Conservation (phyloP, 2,797 vertebrate genomes). For the Chelmon rostratus region DNA sequence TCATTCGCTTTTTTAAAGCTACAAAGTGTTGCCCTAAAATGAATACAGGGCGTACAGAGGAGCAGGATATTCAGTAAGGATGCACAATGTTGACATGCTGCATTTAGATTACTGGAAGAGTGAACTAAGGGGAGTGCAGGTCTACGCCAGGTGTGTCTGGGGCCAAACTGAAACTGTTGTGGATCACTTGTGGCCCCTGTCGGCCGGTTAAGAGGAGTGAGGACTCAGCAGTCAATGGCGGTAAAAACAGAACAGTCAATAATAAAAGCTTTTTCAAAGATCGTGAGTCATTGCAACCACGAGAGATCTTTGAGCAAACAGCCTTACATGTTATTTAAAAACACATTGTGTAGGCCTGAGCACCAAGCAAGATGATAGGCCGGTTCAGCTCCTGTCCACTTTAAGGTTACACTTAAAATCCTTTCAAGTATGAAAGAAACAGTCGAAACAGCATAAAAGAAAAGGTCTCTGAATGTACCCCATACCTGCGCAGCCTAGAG, state of each 20-base stretch:
- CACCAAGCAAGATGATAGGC: neutral
- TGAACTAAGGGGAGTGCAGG: neutral
- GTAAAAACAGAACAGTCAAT: neutral
- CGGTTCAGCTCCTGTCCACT: neutral
- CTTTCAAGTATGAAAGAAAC: neutral
- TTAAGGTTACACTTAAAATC: neutral
- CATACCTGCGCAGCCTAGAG: neutral
- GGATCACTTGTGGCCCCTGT: neutral
- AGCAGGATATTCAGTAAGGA: neutral
- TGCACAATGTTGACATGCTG: neutral
- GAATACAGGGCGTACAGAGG: neutral
- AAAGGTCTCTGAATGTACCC: neutral
- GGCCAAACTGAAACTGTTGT: neutral
- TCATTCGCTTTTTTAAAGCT: neutral
- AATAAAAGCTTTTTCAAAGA: neutral
- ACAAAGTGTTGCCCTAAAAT: neutral
- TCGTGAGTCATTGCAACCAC: neutral
- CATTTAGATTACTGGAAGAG: neutral
- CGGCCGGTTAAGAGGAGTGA: neutral
- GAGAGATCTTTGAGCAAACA: neutral
- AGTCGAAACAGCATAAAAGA: neutral
- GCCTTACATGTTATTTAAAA: too few relatives aligned
- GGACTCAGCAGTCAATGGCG: neutral
- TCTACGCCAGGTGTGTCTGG: neutral
- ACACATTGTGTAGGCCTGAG: neutral